Evolutionary conservation across 1,140 invertebrate species (phyloP).

Genomic region (Hetaerina americana): DNA sequence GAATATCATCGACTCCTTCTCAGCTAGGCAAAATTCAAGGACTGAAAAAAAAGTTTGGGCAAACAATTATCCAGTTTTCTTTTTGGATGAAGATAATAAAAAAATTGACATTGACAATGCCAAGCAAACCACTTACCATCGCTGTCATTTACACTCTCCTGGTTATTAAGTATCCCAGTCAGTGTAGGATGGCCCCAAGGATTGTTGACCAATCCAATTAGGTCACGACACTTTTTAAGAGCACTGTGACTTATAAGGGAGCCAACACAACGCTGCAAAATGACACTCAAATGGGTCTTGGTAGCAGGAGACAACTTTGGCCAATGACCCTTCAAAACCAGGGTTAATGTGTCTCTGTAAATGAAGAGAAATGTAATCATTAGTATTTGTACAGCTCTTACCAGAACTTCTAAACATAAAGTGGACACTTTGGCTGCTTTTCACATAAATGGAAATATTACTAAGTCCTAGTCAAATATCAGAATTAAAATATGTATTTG

Average conservation of each 20-base stretch:
- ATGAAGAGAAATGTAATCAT: too few species aligned
- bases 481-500: too few species aligned
- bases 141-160: conserved; percentile 26
- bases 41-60: conserved; percentile 15
- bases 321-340: conserved; percentile 42
- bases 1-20: conserved; percentile 35
- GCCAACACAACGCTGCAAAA: conserved; percentile 32
- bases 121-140: not conserved
- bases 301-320: conserved; percentile 32
- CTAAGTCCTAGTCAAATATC: too few species aligned
- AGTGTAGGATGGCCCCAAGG: conserved; percentile 35
- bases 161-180: conserved; percentile 32
- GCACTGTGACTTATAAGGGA: conserved; percentile 29
- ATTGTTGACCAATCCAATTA: conserved; percentile 33
- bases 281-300: conserved; percentile 37
- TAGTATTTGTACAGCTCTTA: too few species aligned
- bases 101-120: too few species aligned
- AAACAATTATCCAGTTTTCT: conserved; percentile 2
- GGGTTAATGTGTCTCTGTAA: conserved; percentile 34
- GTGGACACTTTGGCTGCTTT: too few species aligned
- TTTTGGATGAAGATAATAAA: too few species aligned
- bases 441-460: too few species aligned
- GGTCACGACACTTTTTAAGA: conserved; percentile 29
- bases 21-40: conserved; percentile 35
- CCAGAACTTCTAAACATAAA: too few species aligned